These are phyloP conservation scores for Apeltes quadracus DNA, from an alignment of 2,113 vertebrate species.

Conservation along the genomic window DNA sequence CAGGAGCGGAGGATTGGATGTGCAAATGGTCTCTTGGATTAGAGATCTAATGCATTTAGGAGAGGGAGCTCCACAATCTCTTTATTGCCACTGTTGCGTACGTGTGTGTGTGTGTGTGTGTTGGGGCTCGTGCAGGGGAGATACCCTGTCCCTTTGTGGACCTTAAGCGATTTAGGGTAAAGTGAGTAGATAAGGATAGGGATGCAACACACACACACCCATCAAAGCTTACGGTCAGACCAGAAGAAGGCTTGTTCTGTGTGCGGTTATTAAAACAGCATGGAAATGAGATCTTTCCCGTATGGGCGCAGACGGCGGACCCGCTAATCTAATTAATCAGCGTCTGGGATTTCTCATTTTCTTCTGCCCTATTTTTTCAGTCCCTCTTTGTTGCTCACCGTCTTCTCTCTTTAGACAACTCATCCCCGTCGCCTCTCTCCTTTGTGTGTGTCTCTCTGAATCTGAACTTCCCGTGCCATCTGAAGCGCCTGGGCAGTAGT, in stretches of 20 bases:
- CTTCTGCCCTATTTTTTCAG: constrained; percentile 34
- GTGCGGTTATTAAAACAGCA: constrained; percentile 72
- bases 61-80: constrained; percentile 69
- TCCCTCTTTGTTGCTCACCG: constrained; percentile 7
- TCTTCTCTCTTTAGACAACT: constrained; percentile 12
- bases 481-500: too few relatives aligned
- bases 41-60: constrained; percentile 85
- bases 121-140: constrained; percentile 45
- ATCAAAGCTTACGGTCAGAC: constrained; percentile 47
- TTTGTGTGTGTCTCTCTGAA: constrained; percentile 19
- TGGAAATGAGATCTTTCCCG: constrained; percentile 73
- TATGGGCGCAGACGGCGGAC: constrained; percentile 61
- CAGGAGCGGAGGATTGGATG: constrained; percentile 84
- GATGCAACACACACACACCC: constrained; percentile 49
- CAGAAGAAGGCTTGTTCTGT: constrained; percentile 36
- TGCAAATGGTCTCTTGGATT: constrained; percentile 87
- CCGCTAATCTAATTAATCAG: constrained; percentile 78
- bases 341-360: constrained; percentile 58
- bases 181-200: constrained; percentile 70
- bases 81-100: constrained; percentile 62
- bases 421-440: neutral
- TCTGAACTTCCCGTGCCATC: constrained; percentile 5
- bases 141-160: constrained; percentile 72
- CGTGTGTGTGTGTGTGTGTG: constrained; percentile 47
- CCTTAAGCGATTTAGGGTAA: constrained; percentile 67